These are phyloP conservation scores for Beaufortia kweichowensis DNA, from an alignment of 2,113 vertebrate genomes.

Conservation along the genomic window DNA sequence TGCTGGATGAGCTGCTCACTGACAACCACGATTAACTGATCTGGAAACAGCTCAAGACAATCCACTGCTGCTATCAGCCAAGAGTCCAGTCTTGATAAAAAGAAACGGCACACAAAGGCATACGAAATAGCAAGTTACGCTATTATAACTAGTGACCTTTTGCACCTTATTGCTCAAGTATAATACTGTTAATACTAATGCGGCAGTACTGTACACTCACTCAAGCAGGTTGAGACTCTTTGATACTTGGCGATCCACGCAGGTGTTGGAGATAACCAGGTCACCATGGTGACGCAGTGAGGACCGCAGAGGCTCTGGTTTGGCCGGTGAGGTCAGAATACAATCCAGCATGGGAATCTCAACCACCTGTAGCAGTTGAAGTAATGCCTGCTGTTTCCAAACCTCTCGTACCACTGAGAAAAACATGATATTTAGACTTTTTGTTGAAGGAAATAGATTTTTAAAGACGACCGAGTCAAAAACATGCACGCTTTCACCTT, in stretches of 20 bases:
- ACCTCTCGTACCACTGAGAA: slow-evolving; percentile 77
- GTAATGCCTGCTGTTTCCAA: slow-evolving; percentile 83
- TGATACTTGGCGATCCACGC: slow-evolving; percentile 78
- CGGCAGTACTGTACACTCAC: slow-evolving; percentile 66
- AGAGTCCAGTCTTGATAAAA: slow-evolving; percentile 70
- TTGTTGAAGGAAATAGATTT: no score
- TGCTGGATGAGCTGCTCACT: slow-evolving; percentile 77
- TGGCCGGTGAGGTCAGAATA: slow-evolving; percentile 75
- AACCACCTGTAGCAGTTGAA: slow-evolving; percentile 81
- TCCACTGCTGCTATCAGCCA: slow-evolving; percentile 82
- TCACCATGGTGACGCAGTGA: slow-evolving; percentile 70
- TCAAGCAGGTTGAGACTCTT: slow-evolving; percentile 72
- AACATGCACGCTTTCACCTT: slow-evolving; percentile 65
- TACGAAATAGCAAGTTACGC: no score
- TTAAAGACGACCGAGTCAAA: no score
- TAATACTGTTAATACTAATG: not conserved
- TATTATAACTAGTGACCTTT: no score
- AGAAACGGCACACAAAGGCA: not conserved
- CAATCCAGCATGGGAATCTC: slow-evolving; percentile 81
- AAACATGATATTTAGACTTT: no score
- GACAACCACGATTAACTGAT: slow-evolving; percentile 78
- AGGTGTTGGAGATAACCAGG: slow-evolving; percentile 83
- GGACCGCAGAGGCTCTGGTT: slow-evolving; percentile 61
- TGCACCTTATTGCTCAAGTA: not conserved
- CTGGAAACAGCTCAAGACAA: slow-evolving; percentile 85